A percentile compares a stretch with the other conserved stretches of the same genome.
Evolutionary conservation across 2,888 invertebrate genomes (phyloP).

Genomic region (Microchrysa polita): DNA sequence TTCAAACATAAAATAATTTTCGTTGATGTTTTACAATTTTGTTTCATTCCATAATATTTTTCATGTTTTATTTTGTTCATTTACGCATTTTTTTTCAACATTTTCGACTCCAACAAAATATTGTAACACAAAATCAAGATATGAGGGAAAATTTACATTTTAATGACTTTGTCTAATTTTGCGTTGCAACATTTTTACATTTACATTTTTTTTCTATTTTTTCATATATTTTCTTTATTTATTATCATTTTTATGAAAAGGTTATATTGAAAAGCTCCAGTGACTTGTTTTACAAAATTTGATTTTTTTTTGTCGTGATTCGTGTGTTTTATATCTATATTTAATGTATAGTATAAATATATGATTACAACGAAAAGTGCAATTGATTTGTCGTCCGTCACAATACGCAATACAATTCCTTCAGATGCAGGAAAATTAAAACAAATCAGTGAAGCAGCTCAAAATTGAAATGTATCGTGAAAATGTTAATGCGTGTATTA

Average conservation of each 20-base stretch:
- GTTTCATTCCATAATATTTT: background rate
- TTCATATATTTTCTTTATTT: background rate
- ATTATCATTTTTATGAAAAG: no score
- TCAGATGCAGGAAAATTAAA: slow-evolving; percentile 1
- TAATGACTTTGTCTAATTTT: background rate
- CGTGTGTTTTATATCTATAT: background rate
- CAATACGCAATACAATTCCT: background rate
- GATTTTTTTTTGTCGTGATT: background rate
- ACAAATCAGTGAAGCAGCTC: slow-evolving; percentile 45
- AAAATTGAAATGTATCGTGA: slow-evolving; percentile 12
- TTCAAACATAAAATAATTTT: slow-evolving; percentile 29
- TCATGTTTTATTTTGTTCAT: background rate
- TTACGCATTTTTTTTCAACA: slow-evolving; percentile 23
- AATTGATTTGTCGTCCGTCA: no score
- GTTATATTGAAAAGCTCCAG: slow-evolving; percentile 37
- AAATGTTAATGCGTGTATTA: slow-evolving; percentile 26
- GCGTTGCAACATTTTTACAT: slow-evolving; percentile 8
- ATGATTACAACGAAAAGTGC: background rate
- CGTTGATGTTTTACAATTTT: slow-evolving; percentile 32
- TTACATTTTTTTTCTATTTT: slow-evolving; percentile 16
- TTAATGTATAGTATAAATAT: slow-evolving; percentile 3
- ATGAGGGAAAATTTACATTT: background rate
- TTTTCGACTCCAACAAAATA: background rate
- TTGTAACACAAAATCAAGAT: slow-evolving; percentile 19
- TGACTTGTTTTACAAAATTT: slow-evolving; percentile 28